Base-by-base conservation (phyloP, 2,888 invertebrate species). In the Drosophila colorata region DNA sequence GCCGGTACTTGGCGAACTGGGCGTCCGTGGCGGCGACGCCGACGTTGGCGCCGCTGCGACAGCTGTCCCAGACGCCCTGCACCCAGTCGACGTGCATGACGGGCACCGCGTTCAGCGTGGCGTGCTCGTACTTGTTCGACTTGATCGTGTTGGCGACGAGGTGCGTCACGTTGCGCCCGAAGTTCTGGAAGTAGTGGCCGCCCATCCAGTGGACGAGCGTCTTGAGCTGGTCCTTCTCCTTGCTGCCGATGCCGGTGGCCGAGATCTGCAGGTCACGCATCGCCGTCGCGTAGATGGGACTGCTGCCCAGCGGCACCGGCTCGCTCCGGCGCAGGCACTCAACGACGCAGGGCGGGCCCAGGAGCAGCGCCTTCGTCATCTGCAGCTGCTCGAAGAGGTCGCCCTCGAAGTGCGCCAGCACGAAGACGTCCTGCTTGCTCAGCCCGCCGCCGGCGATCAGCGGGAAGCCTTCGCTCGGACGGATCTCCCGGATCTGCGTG, bases 21-120 rank as follows among this genome's bases (percentile, higher is more conserved):
- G 93, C 69, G 70, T 96, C 95, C 0, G 94, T 93, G 0, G 95
- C 96, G 46, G 93, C 93, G 0, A 96, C 92, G 77, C 94, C 95
- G 53, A 6, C 41, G 20, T 11, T 20, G 18, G 13, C 14, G 25
- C 41, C 46, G 91, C 53, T 92, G 43, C 95, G 93, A 55, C 96
- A 96, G 2, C 93, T 93, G 13, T 95, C 93, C 98, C 98, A 98
- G 0, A 98, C 95, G 0, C 94, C 94, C 35, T 95, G 93, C 0
- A 98, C 93, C 98, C 98, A 98, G 14, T 94, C 93, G 8, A 94
- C 94, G 4, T 94, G 93, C 95, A 98, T 96, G 9, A 98, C 93
- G 31, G 95, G 95, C 63, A 96, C 94, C 4, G 78, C 88, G 56
- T 90, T 90, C 4, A 91, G 69, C 0, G 89, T 90, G 2, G 91